A percentile compares a stretch with the other conserved stretches of the same genome.
Evolutionary conservation across 2,888 invertebrate species (phyloP).

Genomic region (Metopia argyrocephala): DNA sequence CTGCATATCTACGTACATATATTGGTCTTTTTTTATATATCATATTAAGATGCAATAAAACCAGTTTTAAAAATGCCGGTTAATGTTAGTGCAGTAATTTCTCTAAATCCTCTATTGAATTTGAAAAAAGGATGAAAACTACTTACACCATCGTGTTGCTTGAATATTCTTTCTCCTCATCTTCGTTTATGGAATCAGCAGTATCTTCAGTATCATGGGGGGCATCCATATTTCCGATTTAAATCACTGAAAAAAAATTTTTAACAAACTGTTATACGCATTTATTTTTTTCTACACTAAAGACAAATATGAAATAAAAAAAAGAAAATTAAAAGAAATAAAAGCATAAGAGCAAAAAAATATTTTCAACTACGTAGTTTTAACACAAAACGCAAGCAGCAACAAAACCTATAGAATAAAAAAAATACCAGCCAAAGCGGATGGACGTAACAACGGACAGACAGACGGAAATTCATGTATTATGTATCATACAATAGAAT

Average conservation of each 20-base stretch:
- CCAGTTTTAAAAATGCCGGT: constrained; percentile 37
- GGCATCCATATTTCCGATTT: constrained; percentile 45
- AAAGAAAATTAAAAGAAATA: neutral
- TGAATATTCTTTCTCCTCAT: constrained; percentile 61
- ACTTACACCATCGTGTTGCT: constrained; percentile 63
- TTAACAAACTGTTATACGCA: neutral
- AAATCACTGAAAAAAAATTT: neutral
- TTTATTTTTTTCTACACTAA: neutral
- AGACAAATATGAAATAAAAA: neutral
- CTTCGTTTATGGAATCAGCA: constrained; percentile 57
- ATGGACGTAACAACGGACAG: neutral
- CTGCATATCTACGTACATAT: neutral
- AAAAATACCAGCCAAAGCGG: neutral
- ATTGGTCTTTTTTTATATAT: neutral
- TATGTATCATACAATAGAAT: constrained; percentile 25
- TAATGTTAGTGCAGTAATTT: neutral
- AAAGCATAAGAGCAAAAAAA: constrained; percentile 12
- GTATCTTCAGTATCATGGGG: constrained; percentile 54
- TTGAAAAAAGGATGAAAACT: too few relatives aligned
- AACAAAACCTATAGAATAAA: constrained; percentile 30
- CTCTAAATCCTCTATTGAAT: too few relatives aligned
- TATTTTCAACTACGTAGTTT: constrained; percentile 41
- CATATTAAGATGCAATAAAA: neutral
- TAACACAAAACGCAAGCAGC: constrained; percentile 18
- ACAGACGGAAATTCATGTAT: neutral